Evolutionary conservation across 2,888 invertebrate genomes (phyloP), one percentile per base, ranked within the genome.

Genomic region (Mamestra brassicae): DNA sequence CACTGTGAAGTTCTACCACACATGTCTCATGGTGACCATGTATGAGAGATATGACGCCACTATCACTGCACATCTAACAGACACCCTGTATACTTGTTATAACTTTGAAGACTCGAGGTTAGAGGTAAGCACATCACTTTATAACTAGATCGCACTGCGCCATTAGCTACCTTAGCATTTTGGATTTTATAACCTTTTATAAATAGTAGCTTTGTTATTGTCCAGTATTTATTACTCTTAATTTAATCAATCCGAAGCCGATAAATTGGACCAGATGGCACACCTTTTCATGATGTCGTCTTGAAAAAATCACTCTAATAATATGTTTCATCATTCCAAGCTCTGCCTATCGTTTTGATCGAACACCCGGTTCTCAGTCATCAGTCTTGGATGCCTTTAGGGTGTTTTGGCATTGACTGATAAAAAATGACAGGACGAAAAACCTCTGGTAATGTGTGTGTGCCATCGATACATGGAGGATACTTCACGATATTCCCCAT

Each of bases 1-100:
- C 61, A 97, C 97, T 74, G 93, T 95, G 84, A 97, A 97, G 93
- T 98, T 97, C 87, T 97, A 97, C 84, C 97, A 97, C 78, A 93
- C 96, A 0, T 97, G 97, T 87, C 91, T 97, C 74, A 90, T 97
- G 83, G 94, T 94, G 47, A 91, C 94, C 1, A 90, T 96, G 90
- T 95, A 93, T 87, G 96, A 95, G 83, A 95, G 93, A 83, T 95
- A 92, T 82, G 96, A 97, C 81, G 87, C 84, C 0, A 94, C 92
- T 0, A 87, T 94, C 8, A 90, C 90, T 1, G 88, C 78, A 42
- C 93, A 92, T n/a, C 83, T 97, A 65, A 93, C 94, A 0, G 96
- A 96, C 71, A 90, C 96, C 0, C 81, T 97, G 70, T 96, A 96
- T 76, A 90, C 89, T 83, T 90, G 93, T 0, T 96, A 95, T 84